Evolutionary conservation across 1,140 invertebrate genomes (phyloP), one percentile per base, ranked within the genome.

Genomic region (Brachionus plicatilis): DNA sequence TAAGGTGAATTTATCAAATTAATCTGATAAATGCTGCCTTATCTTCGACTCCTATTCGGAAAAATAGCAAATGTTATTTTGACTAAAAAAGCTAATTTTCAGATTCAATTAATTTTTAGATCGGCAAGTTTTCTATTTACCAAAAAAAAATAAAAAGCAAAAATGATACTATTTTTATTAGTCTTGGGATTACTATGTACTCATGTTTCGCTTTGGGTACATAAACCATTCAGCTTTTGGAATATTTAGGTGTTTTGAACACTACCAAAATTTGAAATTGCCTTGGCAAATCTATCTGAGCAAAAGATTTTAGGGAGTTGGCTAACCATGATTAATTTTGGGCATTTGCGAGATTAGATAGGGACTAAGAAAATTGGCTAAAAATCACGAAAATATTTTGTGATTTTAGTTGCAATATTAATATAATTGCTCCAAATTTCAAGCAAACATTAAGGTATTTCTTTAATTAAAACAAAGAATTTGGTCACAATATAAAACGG

Each of bases 331-430:
- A 53, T 53, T 53, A 53, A 53, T 53, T 53, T 53, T 53, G 47
- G 47, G 47, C 47, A 53, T 53, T 53, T 53, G 47, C 12, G 27
- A 66, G 60, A 66, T 66, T 66, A 66, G 60, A 66, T 66, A 66
- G 60, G 7, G 60, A 66, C 47, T 53, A 53, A 66, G 27, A 33
- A 33, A 66, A 33, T 66, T 66, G 27, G 60, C 60, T 66, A 66
- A 66, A 66, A 66, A 66, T 27, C 60, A 66, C 60, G 60, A 66
- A 66, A 66, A 66, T 66, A 66, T 66, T 66, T 66, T 66, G 60
- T 66, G 60, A 66, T 66, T 27, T 66, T 66, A 17, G 60, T 27
- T 66, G 27, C 47, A 33, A 33, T 27, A 66, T 66, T 66, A 66
- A 33, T 27, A 66, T 66, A 66, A 66, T 66, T 66, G 60, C 27